Percentiles rank a stretch among this genome's conserved stretches.
Conservation (phyloP, 2,113 vertebrate genomes). For the Orycteropus afer region DNA sequence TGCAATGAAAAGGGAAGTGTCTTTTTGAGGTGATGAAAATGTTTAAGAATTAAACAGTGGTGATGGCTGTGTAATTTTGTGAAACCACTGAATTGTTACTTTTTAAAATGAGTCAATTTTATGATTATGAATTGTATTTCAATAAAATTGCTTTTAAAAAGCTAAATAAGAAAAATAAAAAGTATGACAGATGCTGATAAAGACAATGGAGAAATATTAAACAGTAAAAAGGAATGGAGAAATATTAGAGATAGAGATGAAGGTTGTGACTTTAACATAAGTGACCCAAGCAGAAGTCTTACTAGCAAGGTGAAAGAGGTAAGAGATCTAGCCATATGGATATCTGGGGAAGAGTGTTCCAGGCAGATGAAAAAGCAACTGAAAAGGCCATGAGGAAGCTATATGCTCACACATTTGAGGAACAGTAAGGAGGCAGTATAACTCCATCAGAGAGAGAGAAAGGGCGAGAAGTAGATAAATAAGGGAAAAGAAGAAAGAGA, state of each 20-base stretch:
- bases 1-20: not conserved
- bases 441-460: not conserved
- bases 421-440: not conserved
- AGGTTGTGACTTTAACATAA: not conserved
- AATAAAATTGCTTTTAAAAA: conserved; percentile 26
- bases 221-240: not conserved
- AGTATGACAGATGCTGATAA: conserved; percentile 5
- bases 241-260: not conserved
- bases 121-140: not conserved
- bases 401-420: not conserved
- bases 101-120: not conserved
- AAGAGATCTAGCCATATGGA: not conserved
- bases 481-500: not conserved
- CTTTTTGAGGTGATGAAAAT: not conserved
- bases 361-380: conserved; percentile 15
- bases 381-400: not conserved
- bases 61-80: not conserved
- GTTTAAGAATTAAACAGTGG: not conserved
- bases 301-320: not conserved
- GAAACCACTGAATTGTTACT: not conserved
- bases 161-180: not conserved
- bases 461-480: not conserved
- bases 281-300: not conserved
- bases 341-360: not conserved
- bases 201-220: not conserved